Percentiles rank a stretch among this genome's conserved stretches.
Conservation (phyloP, 1,140 invertebrate species). For the Bacillus rossius region DNA sequence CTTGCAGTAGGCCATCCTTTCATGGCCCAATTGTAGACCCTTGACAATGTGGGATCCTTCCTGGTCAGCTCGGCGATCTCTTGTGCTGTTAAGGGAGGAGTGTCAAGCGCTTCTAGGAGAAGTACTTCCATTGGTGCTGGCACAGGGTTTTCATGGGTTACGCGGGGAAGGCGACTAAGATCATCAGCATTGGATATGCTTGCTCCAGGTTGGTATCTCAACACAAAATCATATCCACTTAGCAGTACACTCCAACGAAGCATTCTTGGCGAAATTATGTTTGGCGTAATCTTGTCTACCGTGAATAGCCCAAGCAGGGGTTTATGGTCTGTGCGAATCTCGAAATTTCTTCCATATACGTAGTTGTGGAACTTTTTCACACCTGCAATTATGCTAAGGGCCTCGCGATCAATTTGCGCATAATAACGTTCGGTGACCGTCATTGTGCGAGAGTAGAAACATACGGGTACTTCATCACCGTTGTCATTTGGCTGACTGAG, state of each 20-base stretch:
- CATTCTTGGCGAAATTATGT: not conserved
- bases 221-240: not conserved
- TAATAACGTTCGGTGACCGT: slow-evolving; percentile 42
- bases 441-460: slow-evolving; percentile 42
- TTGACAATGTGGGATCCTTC: not conserved
- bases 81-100: not conserved
- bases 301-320: slow-evolving; percentile 40
- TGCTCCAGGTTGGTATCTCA: not conserved
- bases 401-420: slow-evolving; percentile 44
- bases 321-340: slow-evolving; percentile 42
- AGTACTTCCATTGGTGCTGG: not conserved
- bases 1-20: not conserved
- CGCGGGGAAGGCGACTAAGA: not conserved
- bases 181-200: not conserved
- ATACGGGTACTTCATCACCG: slow-evolving; percentile 41
- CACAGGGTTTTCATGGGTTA: not conserved
- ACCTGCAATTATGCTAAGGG: slow-evolving; percentile 24
- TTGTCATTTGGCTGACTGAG: slow-evolving; percentile 38
- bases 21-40: not conserved
- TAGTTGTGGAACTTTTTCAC: slow-evolving; percentile 32
- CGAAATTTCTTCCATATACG: slow-evolving; percentile 37
- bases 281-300: not conserved
- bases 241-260: not conserved
- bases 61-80: not conserved
- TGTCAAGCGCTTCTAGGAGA: not conserved